Evolutionary conservation across 2,113 vertebrate genomes (phyloP), one percentile per base, ranked within the genome.

Genomic region (Gasterosteus aculeatus): DNA sequence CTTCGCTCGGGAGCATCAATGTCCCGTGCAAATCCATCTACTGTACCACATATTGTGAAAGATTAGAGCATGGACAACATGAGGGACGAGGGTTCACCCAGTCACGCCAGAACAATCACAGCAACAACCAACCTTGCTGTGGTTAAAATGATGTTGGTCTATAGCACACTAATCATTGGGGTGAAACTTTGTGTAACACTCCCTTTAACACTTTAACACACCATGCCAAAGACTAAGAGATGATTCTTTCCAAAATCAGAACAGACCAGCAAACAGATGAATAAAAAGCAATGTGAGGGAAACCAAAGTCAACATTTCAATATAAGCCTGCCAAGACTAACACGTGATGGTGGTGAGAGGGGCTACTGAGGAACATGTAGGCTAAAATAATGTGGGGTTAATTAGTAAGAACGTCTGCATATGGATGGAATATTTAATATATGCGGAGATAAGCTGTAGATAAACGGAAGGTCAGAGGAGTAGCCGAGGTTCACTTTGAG

Each of bases 381-480:
- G 22, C 22, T 26, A 26, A 26, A 26, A 26, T 26, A 26, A 26
- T 26, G 22, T 26, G 22, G 22, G 22, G 22, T 26, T 26, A 26
- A 26, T 26, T 26, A 26, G 22, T 26, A 26, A 26, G 22, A 26
- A 1, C 1, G 22, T 26, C 22, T 26, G 22, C 22, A 26, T 26
- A 62, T 41, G 26, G 41, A 42, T 59, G 14, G 11, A 65, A 82
- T 73, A 15, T 62, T n/a, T 53, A 69, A 70, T 63, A 63, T 33
- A 22, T 57, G 29, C 49, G 60, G 18, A 11, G n/a, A 41, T 49
- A 53, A 67, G 47, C 51, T 53, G 69, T 35, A 46, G 61, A 82
- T 76, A 59, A 82, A 74, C 41, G 47, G 22, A 75, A 19, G 70
- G 65, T 26, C 18, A 59, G 58, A 19, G 64, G 42, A 70, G 65